A percentile compares a stretch with the other conserved stretches of the same genome.
phyloP scores from a whole-genome alignment of 2,888 invertebrate species.

The Ceriagrion tenellum region DNA sequence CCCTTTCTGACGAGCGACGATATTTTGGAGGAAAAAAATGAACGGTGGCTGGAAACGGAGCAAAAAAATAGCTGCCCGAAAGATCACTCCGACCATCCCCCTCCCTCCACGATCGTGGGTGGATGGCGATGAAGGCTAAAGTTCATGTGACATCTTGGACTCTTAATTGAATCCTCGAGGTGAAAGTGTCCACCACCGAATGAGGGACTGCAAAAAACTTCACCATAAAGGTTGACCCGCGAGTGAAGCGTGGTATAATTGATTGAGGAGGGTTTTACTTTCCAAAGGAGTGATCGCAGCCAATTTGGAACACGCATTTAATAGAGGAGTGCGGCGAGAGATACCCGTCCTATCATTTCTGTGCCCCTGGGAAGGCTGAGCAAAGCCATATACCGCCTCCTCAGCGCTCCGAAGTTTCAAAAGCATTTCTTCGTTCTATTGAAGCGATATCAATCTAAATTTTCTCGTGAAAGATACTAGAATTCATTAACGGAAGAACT shows the following conservation, averaged over 20 bases:
- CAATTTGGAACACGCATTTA: neutral
- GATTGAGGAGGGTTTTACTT: neutral
- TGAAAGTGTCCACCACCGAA: neutral
- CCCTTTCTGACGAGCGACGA: too few relatives aligned
- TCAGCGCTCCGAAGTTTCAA: neutral
- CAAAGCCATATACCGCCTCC: neutral
- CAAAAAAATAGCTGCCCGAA: neutral
- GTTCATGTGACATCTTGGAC: neutral
- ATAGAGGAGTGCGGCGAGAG: neutral
- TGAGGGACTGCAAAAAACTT: neutral
- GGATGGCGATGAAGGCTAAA: neutral
- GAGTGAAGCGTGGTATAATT: neutral
- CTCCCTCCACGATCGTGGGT: neutral
- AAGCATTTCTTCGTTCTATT: neutral
- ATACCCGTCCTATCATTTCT: neutral
- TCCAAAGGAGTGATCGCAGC: neutral
- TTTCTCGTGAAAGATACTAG: neutral
- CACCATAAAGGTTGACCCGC: neutral
- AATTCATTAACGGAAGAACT: too few relatives aligned
- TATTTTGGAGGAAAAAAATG: neutral
- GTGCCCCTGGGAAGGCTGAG: neutral
- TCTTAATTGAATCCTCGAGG: constrained; percentile 13
- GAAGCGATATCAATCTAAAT: neutral
- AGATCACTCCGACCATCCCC: neutral
- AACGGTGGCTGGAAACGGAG: neutral